Base-by-base conservation (phyloP, 2,888 invertebrate genomes). In the Drosophila anceps region DNA sequence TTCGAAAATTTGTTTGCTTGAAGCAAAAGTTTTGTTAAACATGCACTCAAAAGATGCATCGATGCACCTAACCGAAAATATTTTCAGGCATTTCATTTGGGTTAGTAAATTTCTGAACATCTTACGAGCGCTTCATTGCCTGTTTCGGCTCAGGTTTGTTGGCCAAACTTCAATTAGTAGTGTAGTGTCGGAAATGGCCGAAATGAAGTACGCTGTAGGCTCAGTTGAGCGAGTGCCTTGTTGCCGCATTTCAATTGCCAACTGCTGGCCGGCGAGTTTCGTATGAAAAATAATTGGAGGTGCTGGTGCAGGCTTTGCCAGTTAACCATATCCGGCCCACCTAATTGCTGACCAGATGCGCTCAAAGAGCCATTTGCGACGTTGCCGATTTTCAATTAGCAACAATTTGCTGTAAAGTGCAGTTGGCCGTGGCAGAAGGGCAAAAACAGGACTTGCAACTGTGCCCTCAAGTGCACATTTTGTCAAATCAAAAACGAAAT, bases 401-500 rank as follows among this genome's bases (percentile, higher is more conserved):
- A 81, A 76, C 75, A 81, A 81, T 81, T 82, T 72, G 67, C 68
- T 46, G 57, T 20, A 72, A 73, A 88, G 81, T 86, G 86, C 82
- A 82, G 64, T 82, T 84, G 66, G 51, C 15, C 33, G 29, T 10
- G 61, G 35, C 20, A 13, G 39, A 43, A 8, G 57, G 35, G 12
- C n/a, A 29, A 31, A 4, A 54, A 24, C 59, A 31, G 44, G 12
- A 20, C 37, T 20, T 10, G 10, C 33, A 54, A 41, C 18, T 24
- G n/a, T 33, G 55, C 59, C 41, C 61, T 68, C 50, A 66, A 69
- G 73, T 53, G 70, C 68, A 69, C 69, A 84, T 81, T 88, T 85
- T 83, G 88, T 82, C 88, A 84, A 85, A 85, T 85, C 80, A 77
- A 74, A 76, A 82, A 82, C 77, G 69, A 70, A 86, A 83, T 79